These are phyloP conservation scores for Mallotus villosus DNA, from an alignment of 2,797 vertebrate genomes.

Conservation along the genomic window DNA sequence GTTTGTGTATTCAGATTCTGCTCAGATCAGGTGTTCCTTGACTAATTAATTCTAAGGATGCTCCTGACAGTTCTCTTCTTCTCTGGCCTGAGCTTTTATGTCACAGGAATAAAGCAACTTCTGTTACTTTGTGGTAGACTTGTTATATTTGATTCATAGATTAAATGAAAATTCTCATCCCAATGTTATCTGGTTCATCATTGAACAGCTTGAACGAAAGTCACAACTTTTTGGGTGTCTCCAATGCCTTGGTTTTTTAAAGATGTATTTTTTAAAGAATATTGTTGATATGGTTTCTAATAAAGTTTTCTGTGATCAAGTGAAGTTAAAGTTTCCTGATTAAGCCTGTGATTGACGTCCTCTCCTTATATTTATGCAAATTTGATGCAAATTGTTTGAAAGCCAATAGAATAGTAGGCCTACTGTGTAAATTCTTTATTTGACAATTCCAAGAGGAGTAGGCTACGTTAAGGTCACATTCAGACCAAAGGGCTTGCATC, in stretches of 20 bases:
- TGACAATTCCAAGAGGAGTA: neutral
- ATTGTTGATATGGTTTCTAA: constrained; percentile 37
- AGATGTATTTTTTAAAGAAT: constrained; percentile 29
- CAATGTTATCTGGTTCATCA: too few species aligned
- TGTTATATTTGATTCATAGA: neutral
- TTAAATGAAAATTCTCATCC: neutral
- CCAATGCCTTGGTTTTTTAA: neutral
- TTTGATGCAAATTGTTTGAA: too few species aligned
- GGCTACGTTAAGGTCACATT: neutral
- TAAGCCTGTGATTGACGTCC: too few species aligned
- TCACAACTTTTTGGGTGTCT: neutral
- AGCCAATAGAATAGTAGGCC: too few species aligned
- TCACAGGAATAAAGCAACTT: neutral
- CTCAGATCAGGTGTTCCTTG: constrained; percentile 24
- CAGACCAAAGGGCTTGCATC: neutral
- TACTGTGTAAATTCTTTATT: neutral
- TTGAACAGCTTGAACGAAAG: too few species aligned
- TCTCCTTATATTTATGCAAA: too few species aligned
- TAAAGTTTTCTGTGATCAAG: constrained; percentile 45
- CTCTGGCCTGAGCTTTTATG: neutral
- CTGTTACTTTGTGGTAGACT: neutral
- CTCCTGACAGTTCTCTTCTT: constrained; percentile 7
- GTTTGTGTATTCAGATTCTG: constrained; percentile 31
- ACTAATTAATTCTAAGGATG: constrained; percentile 33
- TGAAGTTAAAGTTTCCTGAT: neutral